Base-by-base conservation (phyloP, 1,140 invertebrate genomes). In the Lordiphosa clarofinis region DNA sequence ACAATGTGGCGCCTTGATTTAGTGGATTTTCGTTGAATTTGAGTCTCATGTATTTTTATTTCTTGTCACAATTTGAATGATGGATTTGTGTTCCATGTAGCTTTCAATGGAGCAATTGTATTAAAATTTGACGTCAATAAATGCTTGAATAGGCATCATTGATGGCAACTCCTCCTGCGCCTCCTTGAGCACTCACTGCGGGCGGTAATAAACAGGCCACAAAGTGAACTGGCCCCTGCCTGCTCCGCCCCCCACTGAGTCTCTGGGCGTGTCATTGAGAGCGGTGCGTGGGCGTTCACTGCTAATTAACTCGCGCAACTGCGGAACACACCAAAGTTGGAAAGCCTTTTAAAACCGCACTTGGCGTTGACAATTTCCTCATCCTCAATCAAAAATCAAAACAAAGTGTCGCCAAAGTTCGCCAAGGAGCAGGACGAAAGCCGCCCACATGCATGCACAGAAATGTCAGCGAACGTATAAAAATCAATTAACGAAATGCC, bases 401-500 rank as follows among this genome's bases (percentile, higher is more conserved):
- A 43, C 40, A 43, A 43, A 43, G 24, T 43, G 40, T 43, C 40
- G 19, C 40, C 19, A 24, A 43, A 43, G 19, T 43, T 5, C n/a
- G 19, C 6, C 40, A 1, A 21, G 15, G 4, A 4, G 4, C 4
- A 19, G 15, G 15, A 24, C 7, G 21, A 4, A 9, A 9, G 28
- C 21, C 7, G 7, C 21, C 11, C 11, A 31, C 43, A 46, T 28
- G 31, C 43, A 46, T 28, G 28, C 21, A 44, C n/a, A 28, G 42
- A 44, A 44, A 44, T 44, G 42, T 44, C 42, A 44, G 46, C 12
- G 28, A 49, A 37, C 33, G 33, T 49, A 49, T 49, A 49, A 49
- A 49, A 49, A 49, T 49, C 47, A 49, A 49, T 49, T 49, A 49
- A 49, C 47, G 33, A 49, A 49, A 49, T 49, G 47, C 47, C 47